phyloP scores from a whole-genome alignment of 2,113 vertebrate genomes.

The Antennarius striatus region DNA sequence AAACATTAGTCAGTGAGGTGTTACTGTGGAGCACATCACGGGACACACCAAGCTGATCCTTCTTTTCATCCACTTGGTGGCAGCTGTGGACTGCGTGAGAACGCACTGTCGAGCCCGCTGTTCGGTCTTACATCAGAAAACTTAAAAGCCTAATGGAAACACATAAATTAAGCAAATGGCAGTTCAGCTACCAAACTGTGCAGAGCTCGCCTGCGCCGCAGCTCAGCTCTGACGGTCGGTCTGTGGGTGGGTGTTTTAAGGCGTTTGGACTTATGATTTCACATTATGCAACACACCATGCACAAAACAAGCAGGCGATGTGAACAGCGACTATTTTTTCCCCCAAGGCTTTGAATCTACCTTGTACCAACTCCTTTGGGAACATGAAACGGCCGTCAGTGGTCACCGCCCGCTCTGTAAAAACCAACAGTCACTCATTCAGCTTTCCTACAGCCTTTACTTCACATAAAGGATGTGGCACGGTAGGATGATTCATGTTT shows the following conservation, averaged over 20 bases:
- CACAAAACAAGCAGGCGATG: constrained; percentile 52
- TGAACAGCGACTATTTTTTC: neutral
- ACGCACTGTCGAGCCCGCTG: constrained; percentile 60
- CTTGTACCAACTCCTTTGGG: constrained; percentile 87
- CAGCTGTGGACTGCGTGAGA: constrained; percentile 36
- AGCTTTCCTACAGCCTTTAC: constrained; percentile 15
- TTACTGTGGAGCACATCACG: constrained; percentile 1
- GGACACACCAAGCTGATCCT: constrained; percentile 7
- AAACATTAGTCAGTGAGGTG: constrained; percentile 31
- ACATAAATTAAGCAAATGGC: constrained; percentile 66
- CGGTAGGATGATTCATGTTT: constrained; percentile 1
- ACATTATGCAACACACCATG: constrained; percentile 46
- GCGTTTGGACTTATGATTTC: constrained; percentile 33
- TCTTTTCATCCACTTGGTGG: constrained; percentile 64
- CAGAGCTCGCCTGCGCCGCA: constrained; percentile 14
- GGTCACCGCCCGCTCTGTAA: constrained; percentile 90
- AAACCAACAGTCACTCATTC: constrained; percentile 71
- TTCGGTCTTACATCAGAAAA: constrained; percentile 73
- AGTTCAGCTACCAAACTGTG: constrained; percentile 48
- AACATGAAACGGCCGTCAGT: constrained; percentile 92
- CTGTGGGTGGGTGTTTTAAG: constrained; percentile 41
- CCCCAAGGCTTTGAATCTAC: constrained; percentile 67
- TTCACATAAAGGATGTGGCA: neutral
- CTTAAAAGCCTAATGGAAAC: constrained; percentile 65
- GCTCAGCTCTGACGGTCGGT: constrained; percentile 32